These are phyloP conservation scores for Schlechtendalia chinensis DNA, from an alignment of 1,140 invertebrate species.

Conservation along the genomic window DNA sequence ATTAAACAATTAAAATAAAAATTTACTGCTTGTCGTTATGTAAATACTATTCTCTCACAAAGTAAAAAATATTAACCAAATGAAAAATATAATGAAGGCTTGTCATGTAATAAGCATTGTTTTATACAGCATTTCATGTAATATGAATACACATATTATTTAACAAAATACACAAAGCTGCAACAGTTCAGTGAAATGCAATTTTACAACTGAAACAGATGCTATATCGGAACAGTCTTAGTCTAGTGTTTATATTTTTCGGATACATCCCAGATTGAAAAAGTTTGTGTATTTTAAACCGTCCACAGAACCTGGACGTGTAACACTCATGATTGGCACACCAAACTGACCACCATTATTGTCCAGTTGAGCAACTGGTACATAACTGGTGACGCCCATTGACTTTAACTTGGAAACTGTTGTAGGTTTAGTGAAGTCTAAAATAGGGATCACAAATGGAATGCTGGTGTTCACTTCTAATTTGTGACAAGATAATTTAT, in stretches of 20 bases:
- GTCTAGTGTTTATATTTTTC: background rate
- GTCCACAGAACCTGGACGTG: constrained; percentile 55
- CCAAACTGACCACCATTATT: constrained; percentile 68
- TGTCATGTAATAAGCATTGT: background rate
- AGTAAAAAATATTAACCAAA: background rate
- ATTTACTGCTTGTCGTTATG: too few relatives aligned
- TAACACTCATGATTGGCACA: constrained; percentile 68
- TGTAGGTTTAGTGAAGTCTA: constrained; percentile 68
- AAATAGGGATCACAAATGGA: constrained; percentile 70
- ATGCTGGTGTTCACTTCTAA: constrained; percentile 55
- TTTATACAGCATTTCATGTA: too few relatives aligned
- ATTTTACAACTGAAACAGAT: background rate
- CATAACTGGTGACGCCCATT: constrained; percentile 72
- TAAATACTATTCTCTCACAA: background rate
- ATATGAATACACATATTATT: background rate
- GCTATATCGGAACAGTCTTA: constrained; percentile 15
- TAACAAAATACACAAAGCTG: background rate
- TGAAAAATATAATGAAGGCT: background rate
- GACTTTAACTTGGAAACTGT: constrained; percentile 64
- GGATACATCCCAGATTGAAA: constrained; percentile 63
- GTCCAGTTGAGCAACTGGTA: constrained; percentile 67
- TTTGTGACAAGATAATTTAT: constrained; percentile 70
- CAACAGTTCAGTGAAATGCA: background rate
- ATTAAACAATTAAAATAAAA: background rate
- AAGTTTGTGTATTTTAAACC: constrained; percentile 67